A percentile compares a stretch with the other conserved stretches of the same genome.
Evolutionary conservation across 2,797 vertebrate species (phyloP).

Genomic region (Clarias pachynema): DNA sequence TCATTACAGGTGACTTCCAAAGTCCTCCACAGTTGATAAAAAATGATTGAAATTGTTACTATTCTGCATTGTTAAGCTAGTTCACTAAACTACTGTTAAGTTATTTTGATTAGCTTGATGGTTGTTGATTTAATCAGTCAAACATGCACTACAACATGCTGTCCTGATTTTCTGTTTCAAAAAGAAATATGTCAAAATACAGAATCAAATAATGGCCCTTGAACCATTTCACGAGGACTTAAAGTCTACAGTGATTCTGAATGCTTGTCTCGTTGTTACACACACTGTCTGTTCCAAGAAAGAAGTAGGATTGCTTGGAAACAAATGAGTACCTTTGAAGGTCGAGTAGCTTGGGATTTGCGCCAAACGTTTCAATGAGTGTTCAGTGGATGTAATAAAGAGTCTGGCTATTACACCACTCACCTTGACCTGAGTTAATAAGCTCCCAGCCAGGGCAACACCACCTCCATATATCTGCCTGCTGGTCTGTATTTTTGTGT

Average conservation of each 20-base stretch:
- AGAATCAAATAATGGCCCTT: not conserved
- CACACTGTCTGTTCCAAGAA: not conserved
- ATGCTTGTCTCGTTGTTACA: not conserved
- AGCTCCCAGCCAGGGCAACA: conserved; percentile 14
- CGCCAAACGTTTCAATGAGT: conserved; percentile 22
- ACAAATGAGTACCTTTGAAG: conserved; percentile 20
- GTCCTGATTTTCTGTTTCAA: not conserved
- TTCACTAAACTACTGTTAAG: not conserved
- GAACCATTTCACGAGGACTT: not conserved
- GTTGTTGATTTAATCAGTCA: not conserved
- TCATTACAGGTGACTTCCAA: not conserved
- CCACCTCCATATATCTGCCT: conserved; percentile 29
- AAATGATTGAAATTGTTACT: not conserved
- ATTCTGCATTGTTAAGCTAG: not conserved
- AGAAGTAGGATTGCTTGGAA: conserved; percentile 1
- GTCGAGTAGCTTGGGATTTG: conserved; percentile 29
- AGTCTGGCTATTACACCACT: conserved; percentile 25
- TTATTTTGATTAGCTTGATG: not conserved
- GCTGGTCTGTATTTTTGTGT: not conserved
- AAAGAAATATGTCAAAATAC: not conserved
- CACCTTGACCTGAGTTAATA: conserved; percentile 51
- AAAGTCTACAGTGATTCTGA: not conserved
- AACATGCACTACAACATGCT: not conserved
- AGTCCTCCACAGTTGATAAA: not conserved
- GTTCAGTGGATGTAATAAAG: conserved; percentile 31